phyloP scores from a whole-genome alignment of 1,140 invertebrate genomes.

The Temnothorax curvispinosus region DNA sequence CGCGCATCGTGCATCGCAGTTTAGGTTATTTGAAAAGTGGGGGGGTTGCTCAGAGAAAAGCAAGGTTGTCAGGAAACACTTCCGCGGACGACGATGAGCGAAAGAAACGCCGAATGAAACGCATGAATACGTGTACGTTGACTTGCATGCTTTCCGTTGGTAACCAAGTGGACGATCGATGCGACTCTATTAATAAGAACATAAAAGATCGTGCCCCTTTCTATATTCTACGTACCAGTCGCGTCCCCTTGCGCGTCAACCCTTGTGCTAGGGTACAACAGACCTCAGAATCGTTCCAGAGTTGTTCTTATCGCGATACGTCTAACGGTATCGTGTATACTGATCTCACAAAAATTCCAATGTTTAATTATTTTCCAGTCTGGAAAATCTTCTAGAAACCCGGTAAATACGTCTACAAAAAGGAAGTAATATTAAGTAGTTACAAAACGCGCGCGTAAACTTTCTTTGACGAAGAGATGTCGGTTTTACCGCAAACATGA shows the following conservation, averaged over 20 bases:
- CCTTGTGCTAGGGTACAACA: background rate
- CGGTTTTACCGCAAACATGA: background rate
- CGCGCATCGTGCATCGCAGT: background rate
- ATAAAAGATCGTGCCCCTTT: slow-evolving; percentile 48
- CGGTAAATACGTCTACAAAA: background rate
- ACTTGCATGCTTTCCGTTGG: slow-evolving; percentile 30
- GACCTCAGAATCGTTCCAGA: background rate
- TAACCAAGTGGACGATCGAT: slow-evolving; percentile 70
- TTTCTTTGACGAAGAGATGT: background rate
- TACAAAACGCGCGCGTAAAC: background rate
- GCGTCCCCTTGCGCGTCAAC: background rate
- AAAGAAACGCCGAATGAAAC: slow-evolving; percentile 34
- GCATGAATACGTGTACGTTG: slow-evolving; percentile 49
- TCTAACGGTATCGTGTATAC: too few species aligned
- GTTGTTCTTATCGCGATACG: background rate
- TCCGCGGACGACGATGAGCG: background rate
- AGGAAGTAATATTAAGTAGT: background rate
- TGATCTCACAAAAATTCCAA: background rate
- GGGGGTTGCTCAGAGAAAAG: background rate
- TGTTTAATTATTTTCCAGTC: background rate
- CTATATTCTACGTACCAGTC: slow-evolving; percentile 9
- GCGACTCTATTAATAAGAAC: slow-evolving; percentile 70
- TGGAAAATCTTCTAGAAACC: background rate
- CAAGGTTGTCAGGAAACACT: background rate
- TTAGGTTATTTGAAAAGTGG: background rate